These are phyloP conservation scores for Porites rus DNA, from an alignment of 92 coral and sea anemone genomes.

Conservation along the genomic window DNA sequence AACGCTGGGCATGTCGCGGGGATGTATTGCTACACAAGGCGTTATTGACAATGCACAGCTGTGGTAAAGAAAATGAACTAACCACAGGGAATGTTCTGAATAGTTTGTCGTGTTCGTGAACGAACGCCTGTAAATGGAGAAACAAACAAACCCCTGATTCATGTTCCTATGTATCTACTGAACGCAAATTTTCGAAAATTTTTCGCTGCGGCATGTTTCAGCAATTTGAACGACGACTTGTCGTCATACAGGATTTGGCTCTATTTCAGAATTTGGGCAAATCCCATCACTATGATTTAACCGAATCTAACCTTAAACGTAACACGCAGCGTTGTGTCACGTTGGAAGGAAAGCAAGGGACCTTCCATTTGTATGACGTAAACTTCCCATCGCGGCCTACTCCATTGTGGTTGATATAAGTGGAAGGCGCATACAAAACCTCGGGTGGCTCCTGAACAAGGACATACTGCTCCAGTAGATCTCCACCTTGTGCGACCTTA, in stretches of 20 bases:
- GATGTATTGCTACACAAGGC: neutral
- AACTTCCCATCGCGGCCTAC: slow-evolving; percentile 9
- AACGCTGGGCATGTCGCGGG: neutral
- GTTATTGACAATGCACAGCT: neutral
- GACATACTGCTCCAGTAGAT: slow-evolving; percentile 11
- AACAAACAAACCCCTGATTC: neutral
- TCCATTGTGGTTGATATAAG: slow-evolving; percentile 33
- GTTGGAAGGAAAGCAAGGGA: neutral
- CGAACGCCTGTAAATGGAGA: neutral
- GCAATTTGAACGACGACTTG: neutral
- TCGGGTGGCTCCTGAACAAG: neutral
- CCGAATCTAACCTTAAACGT: neutral
- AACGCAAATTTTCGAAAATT: neutral
- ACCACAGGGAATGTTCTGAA: too few relatives aligned
- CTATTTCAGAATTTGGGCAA: neutral
- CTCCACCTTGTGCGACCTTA: slow-evolving; percentile 30
- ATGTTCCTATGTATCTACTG: slow-evolving; percentile 10
- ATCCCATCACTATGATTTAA: too few relatives aligned
- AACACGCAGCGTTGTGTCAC: slow-evolving; percentile 29
- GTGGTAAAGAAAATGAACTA: neutral
- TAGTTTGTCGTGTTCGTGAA: slow-evolving; percentile 1
- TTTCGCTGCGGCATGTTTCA: neutral
- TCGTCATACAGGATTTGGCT: neutral
- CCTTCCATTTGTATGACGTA: slow-evolving; percentile 30
- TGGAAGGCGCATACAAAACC: slow-evolving; percentile 32